These are phyloP conservation scores for Chondrosia reniformis DNA, from an alignment of 37 sponge, comb jelly and placozoan species.

Conservation along the genomic window DNA sequence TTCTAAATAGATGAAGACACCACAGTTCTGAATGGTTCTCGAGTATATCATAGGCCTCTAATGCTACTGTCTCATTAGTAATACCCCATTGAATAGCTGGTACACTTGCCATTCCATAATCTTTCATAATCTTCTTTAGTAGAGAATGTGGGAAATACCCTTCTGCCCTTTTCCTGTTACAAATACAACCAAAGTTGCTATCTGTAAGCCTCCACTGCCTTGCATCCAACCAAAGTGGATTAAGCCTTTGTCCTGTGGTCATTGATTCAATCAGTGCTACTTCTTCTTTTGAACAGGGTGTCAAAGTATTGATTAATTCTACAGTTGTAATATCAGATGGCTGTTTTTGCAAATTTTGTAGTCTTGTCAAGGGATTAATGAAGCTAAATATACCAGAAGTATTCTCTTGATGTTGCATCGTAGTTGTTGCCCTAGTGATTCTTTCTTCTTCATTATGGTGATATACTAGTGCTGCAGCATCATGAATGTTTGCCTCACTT, in stretches of 20 bases:
- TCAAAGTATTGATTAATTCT: constrained; percentile 14
- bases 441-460: too few relatives aligned
- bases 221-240: constrained; percentile 37
- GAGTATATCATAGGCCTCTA: background rate
- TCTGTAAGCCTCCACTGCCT: constrained; percentile 42
- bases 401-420: too few relatives aligned
- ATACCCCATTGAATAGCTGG: background rate
- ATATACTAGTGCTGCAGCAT: background rate
- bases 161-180: constrained; percentile 6
- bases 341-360: constrained; percentile 4
- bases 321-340: background rate
- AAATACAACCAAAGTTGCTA: constrained; percentile 40
- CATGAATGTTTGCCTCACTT: background rate
- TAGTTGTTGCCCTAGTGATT: too few relatives aligned
- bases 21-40: background rate
- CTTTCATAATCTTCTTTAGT: constrained; percentile 1
- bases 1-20: background rate
- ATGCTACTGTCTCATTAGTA: background rate
- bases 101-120: background rate
- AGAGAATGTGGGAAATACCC: constrained; percentile 5
- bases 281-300: background rate
- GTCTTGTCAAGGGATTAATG: constrained; percentile 9
- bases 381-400: too few relatives aligned
- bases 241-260: constrained; percentile 23
- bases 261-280: constrained; percentile 16